These are phyloP conservation scores for Heliothis subflexa DNA, from an alignment of 1,140 invertebrate genomes.

Conservation along the genomic window DNA sequence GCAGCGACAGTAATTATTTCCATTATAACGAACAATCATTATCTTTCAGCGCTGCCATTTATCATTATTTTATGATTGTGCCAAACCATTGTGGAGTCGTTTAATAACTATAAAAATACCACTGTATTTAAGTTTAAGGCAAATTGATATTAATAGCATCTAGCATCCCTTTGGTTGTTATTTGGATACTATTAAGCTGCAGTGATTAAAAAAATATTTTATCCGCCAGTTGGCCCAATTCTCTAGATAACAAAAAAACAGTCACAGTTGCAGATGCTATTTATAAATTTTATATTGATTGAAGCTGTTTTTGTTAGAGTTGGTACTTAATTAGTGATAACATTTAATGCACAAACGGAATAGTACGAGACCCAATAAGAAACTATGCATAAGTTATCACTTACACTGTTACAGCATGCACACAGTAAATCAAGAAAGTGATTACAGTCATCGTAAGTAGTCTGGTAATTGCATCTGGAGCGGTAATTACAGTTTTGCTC, in stretches of 20 bases:
- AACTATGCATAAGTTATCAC: conserved; percentile 16
- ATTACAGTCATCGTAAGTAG: conserved; percentile 22
- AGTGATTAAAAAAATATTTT: too few relatives aligned
- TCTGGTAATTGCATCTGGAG: conserved; percentile 14
- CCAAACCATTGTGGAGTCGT: background rate
- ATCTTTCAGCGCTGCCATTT: conserved; percentile 24
- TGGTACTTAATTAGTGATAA: background rate
- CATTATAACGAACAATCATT: conserved; percentile 35
- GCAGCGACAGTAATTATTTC: conserved; percentile 26
- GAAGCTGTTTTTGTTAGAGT: too few relatives aligned
- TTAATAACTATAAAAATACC: conserved; percentile 4
- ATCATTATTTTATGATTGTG: conserved; percentile 8
- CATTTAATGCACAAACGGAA: background rate
- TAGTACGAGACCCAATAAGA: conserved; percentile 1
- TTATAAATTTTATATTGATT: too few relatives aligned
- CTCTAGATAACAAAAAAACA: too few relatives aligned
- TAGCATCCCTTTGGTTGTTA: too few relatives aligned
- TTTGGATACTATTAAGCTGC: too few relatives aligned
- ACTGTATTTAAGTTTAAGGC: background rate
- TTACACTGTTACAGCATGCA: conserved; percentile 13
- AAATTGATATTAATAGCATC: background rate
- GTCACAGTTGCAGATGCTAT: too few relatives aligned
- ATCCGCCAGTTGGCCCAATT: too few relatives aligned
- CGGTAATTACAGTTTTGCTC: conserved; percentile 9
- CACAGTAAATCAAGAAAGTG: conserved; percentile 20